Conservation (phyloP, 2,797 vertebrate species). For the Acrossocheilus wenchowensis region DNA sequence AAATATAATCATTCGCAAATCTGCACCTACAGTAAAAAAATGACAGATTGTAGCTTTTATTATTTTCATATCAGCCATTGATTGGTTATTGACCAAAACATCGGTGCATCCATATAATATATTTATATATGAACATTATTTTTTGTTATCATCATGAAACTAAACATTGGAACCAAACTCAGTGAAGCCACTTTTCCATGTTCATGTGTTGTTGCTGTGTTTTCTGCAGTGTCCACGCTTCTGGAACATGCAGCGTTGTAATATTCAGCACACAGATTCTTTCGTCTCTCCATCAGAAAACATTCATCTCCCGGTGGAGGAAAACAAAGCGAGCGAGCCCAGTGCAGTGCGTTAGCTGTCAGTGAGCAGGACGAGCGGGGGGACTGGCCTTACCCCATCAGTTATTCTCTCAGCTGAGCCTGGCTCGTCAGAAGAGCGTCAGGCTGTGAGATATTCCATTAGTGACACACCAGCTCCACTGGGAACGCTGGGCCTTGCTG, state of each 20-base stretch:
- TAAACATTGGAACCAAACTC: background rate
- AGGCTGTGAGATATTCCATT: slow-evolving; percentile 50
- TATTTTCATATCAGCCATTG: background rate
- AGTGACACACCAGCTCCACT: slow-evolving; percentile 37
- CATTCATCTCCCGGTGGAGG: slow-evolving; percentile 34
- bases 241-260: slow-evolving; percentile 1
- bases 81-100: background rate
- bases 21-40: background rate
- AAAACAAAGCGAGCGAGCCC: slow-evolving; percentile 40
- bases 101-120: background rate
- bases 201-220: slow-evolving; percentile 7
- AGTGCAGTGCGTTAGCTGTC: slow-evolving; percentile 26
- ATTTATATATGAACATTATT: background rate
- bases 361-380: slow-evolving; percentile 24
- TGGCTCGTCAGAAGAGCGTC: slow-evolving; percentile 35
- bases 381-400: slow-evolving; percentile 43
- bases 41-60: background rate
- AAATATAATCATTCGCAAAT: background rate
- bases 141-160: slow-evolving; percentile 5
- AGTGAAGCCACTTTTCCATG: background rate
- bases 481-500: slow-evolving; percentile 35
- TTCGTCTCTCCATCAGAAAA: slow-evolving; percentile 18
- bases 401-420: slow-evolving; percentile 42
- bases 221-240: background rate
- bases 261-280: slow-evolving; percentile 39